phyloP scores from a whole-genome alignment of 2,888 invertebrate species.

The Diaphora mendica region DNA sequence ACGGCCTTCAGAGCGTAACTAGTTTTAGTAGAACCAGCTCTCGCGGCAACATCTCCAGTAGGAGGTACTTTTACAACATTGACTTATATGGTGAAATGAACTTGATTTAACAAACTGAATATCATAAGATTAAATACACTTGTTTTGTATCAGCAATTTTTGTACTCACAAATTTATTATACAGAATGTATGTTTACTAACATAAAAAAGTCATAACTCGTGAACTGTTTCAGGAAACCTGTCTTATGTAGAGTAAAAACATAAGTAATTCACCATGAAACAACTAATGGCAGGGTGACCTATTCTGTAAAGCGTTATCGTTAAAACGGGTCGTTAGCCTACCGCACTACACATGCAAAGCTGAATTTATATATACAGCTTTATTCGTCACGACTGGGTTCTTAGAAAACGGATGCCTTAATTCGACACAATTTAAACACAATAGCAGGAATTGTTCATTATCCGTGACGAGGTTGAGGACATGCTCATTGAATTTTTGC shows the following conservation, averaged over 20 bases:
- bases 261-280: conserved; percentile 20
- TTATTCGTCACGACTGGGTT: conserved; percentile 45
- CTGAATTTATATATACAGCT: conserved; percentile 20
- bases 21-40: conserved; percentile 64
- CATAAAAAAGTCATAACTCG: conserved; percentile 1
- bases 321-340: conserved; percentile 22
- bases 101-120: conserved; percentile 38
- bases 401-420: conserved; percentile 56
- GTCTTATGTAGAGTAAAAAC: conserved; percentile 12
- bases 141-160: conserved; percentile 22
- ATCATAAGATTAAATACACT: conserved; percentile 35
- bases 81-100: conserved; percentile 56
- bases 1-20: conserved; percentile 76
- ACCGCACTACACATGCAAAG: conserved; percentile 37
- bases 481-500: conserved; percentile 41
- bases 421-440: conserved; percentile 55
- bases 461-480: conserved; percentile 40
- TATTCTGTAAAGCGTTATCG: conserved; percentile 33
- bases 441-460: conserved; percentile 48
- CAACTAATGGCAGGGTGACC: conserved; percentile 21
- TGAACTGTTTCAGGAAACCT: conserved; percentile 17
- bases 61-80: conserved; percentile 61
- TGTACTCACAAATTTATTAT: conserved; percentile 22
- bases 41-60: conserved; percentile 62
- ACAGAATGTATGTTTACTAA: neutral